Base-by-base conservation (phyloP, 2,113 vertebrate species). In the Ameiurus melas region DNA sequence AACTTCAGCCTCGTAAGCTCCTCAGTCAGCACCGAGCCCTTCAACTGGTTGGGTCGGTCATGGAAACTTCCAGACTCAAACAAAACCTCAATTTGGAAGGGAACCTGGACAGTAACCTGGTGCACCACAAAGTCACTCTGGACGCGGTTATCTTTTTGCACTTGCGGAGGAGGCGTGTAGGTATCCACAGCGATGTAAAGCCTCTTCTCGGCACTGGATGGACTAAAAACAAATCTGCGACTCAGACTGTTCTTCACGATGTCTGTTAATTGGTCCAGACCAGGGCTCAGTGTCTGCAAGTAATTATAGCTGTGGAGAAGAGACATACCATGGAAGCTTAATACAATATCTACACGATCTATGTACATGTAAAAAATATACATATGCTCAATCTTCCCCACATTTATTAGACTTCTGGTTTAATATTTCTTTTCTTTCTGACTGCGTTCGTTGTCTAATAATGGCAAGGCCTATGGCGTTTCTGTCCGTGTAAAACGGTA, bases 61-160 rank as follows among this genome's bases (percentile, higher is more conserved):
- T 12, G 90, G 25, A 94, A 95, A 55, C 97, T 99, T 71, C 95
- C 97, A 0, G 98, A 99, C 90, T 99, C 98, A 70, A 99, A 97
- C 8, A 96, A 90, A 83, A 97, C 94, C 91, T 99, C 98, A 3
- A 97, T 84, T 33, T 94, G 95, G 33, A 96, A 97, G 0, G 98
- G 97, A 0, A 90, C 94, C 85, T 96, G 95, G 89, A 97, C 90
- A 0, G 98, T 99, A 86, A 98, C 97, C 94, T 99, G 98, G 93
- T 99, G 97, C 82, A 99, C 94, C 39, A 98, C 94, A 86, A 99
- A 95, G 75, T 95, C 97, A 1, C 93, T 92, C 90, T 94, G 94
- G 88, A 93, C 91, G 78, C 96, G 60, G 27, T 90, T 66, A 83
- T 96, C 92, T 30, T 95, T 94, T 91, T 95, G 95, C n/a, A 94